Evolutionary conservation across 2,797 vertebrate species (phyloP).

Genomic region (Erethizon dorsatum): DNA sequence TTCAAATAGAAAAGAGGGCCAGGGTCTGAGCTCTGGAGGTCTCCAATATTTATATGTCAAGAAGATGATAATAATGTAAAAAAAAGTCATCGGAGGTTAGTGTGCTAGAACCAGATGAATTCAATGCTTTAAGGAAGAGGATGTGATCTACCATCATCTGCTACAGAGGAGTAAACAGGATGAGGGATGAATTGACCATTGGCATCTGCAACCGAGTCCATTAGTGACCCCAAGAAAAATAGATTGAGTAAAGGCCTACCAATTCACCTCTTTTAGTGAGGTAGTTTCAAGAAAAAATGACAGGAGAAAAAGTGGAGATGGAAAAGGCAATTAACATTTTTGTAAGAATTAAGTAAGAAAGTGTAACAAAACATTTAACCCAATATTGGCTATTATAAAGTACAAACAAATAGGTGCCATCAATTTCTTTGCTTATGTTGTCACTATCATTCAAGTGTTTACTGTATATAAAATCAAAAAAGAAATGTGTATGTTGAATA

Average conservation of each 20-base stretch:
- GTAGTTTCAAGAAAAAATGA: neutral
- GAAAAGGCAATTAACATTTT: conserved; percentile 42
- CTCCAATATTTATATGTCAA: neutral
- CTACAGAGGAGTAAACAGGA: neutral
- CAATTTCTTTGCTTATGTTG: neutral
- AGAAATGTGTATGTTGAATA: neutral
- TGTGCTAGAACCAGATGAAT: neutral
- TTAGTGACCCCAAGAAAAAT: neutral
- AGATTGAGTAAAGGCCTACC: neutral
- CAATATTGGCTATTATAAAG: neutral
- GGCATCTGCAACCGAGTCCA: neutral
- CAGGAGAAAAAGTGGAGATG: neutral
- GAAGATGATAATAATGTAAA: neutral
- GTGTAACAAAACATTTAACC: neutral
- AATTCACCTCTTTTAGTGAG: neutral
- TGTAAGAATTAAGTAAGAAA: conserved; percentile 53
- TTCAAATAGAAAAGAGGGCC: conserved; percentile 17
- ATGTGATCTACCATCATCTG: neutral
- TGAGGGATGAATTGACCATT: neutral
- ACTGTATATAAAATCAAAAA: neutral
- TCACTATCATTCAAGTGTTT: conserved; percentile 11
- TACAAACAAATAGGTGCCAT: neutral
- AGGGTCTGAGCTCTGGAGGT: neutral
- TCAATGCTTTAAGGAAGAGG: neutral
- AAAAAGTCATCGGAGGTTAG: neutral